Conservation (phyloP, 1,140 invertebrate genomes). For the Oedothorax gibbosus region DNA sequence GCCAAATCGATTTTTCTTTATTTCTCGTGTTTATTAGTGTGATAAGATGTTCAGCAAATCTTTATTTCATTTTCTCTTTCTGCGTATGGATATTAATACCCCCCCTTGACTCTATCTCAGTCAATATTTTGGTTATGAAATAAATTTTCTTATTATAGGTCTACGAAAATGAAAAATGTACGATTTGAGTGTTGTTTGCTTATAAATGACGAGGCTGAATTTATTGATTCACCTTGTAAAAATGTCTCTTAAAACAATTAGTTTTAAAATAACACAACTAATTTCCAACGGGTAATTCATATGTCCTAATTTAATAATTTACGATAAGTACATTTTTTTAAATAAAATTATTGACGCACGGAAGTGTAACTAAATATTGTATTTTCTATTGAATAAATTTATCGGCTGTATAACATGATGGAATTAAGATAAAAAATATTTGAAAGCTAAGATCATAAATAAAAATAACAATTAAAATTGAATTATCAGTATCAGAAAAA, state of each 20-base stretch:
- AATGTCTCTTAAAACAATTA: background rate
- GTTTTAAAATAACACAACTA: background rate
- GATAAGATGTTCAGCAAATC: constrained; percentile 37
- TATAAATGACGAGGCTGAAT: background rate
- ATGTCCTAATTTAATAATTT: background rate
- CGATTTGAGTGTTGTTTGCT: background rate
- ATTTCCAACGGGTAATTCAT: background rate
- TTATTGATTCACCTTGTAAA: constrained; percentile 4
- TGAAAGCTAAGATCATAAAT: no score
- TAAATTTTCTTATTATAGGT: constrained; percentile 13
- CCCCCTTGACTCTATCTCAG: constrained; percentile 2
- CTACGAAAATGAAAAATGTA: constrained; percentile 10
- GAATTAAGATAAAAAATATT: no score
- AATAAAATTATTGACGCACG: no score
- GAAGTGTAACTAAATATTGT: background rate
- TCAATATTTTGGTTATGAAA: constrained; percentile 33
- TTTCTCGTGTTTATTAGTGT: constrained; percentile 7
- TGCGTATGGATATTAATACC: constrained; percentile 6
- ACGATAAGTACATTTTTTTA: constrained; percentile 6
- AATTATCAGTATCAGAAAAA: no score
- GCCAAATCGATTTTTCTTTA: background rate
- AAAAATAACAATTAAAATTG: no score
- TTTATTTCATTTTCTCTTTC: constrained; percentile 42
- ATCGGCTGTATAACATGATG: no score
- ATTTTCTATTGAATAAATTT: no score